A percentile compares a stretch with the other conserved stretches of the same genome.
Conservation (phyloP, 1,140 invertebrate species). For the Planococcus citri region DNA sequence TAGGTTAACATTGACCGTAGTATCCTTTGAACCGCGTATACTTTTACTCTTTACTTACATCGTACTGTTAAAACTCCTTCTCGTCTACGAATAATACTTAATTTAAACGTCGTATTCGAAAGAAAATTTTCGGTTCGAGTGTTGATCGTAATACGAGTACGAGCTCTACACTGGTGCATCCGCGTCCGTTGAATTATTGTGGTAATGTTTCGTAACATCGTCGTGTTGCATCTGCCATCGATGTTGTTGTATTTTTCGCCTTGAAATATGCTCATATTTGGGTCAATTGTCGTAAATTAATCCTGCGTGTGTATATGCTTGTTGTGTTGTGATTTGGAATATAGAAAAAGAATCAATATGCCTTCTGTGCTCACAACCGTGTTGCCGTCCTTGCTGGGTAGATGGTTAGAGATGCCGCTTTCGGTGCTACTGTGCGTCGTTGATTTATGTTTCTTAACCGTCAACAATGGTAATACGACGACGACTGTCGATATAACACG, state of each 20-base stretch:
- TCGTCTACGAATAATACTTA: too few relatives aligned
- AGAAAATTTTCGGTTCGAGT: too few relatives aligned
- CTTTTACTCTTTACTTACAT: background rate
- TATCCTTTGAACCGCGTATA: background rate
- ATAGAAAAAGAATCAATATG: background rate
- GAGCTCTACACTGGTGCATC: too few relatives aligned
- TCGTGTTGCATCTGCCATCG: background rate
- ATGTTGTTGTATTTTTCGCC: background rate
- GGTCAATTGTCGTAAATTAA: background rate
- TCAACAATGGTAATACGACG: background rate
- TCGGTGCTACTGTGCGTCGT: background rate
- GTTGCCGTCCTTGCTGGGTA: conserved; percentile 9
- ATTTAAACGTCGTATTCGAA: too few relatives aligned
- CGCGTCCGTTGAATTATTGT: too few relatives aligned
- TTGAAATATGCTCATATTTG: background rate
- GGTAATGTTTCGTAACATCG: background rate
- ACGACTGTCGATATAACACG: background rate
- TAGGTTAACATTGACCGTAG: conserved; percentile 6
- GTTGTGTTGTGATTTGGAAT: background rate
- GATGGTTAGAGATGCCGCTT: conserved; percentile 10
- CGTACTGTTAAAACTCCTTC: too few relatives aligned
- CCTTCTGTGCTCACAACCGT: conserved; percentile 4
- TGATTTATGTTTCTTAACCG: conserved; percentile 4
- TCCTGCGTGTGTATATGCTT: conserved; percentile 1
- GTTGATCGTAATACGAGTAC: too few relatives aligned